These are phyloP conservation scores for Herpetotheres cachinnans DNA, from an alignment of 2,113 vertebrate genomes.

Conservation along the genomic window DNA sequence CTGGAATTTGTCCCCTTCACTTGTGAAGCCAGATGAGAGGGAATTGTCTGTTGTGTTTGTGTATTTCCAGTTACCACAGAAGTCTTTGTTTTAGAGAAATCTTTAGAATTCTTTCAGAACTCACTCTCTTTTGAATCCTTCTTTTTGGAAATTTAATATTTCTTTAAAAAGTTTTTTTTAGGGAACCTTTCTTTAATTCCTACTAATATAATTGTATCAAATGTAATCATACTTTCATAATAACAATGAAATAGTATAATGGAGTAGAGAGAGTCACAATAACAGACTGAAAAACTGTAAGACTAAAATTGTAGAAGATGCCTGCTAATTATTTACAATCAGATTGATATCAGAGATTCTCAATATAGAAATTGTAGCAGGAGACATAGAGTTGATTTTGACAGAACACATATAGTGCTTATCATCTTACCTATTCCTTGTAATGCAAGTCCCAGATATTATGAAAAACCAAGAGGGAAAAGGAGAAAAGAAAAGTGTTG, in stretches of 20 bases:
- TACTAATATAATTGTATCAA: neutral
- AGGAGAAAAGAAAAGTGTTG: neutral
- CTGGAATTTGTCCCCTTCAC: constrained; percentile 5
- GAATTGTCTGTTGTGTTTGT: neutral
- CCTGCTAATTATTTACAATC: neutral
- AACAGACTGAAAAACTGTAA: neutral
- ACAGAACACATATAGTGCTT: neutral
- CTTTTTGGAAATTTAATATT: neutral
- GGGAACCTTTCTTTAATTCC: neutral
- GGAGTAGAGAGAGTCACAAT: neutral
- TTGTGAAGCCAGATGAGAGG: neutral
- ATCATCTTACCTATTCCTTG: neutral
- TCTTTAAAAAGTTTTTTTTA: neutral
- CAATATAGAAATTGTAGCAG: neutral
- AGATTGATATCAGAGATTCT: neutral
- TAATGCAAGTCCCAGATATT: neutral
- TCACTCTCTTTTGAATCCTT: neutral
- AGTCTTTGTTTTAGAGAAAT: neutral
- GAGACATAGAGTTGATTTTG: neutral
- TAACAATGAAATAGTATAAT: neutral
- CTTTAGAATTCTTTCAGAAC: neutral
- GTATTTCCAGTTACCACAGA: neutral
- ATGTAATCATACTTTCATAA: neutral
- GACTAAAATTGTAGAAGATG: neutral
- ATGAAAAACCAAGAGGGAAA: neutral